Evolutionary conservation across 1,140 invertebrate species (phyloP).

Genomic region (Elymnias hypermnestra): DNA sequence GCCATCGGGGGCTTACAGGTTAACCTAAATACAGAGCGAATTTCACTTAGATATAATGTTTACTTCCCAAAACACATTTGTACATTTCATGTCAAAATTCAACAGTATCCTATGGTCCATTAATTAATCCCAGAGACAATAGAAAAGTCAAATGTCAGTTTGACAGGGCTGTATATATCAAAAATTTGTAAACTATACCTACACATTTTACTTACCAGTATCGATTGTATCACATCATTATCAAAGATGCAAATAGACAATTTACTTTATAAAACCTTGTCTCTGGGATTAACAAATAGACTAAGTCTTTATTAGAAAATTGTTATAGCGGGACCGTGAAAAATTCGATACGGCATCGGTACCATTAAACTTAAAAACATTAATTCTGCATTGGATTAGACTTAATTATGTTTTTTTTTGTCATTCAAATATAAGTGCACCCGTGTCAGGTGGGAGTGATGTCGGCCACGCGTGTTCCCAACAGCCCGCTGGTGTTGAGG

Average conservation of each 20-base stretch:
- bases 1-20: slow-evolving; percentile 63
- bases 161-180: too few species aligned
- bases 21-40: slow-evolving; percentile 68
- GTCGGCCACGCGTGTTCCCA: slow-evolving; percentile 67
- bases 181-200: too few species aligned
- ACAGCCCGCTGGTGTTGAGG: slow-evolving; percentile 59
- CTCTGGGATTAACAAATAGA: too few species aligned
- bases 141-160: too few species aligned
- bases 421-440: slow-evolving; percentile 72
- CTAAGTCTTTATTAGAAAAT: slow-evolving; percentile 64
- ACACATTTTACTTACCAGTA: too few species aligned
- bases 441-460: slow-evolving; percentile 68
- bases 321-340: slow-evolving; percentile 40
- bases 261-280: too few species aligned
- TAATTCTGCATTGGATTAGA: slow-evolving; percentile 66
- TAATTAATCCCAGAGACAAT: too few species aligned
- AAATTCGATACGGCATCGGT: slow-evolving; percentile 59
- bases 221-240: too few species aligned
- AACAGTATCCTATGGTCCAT: slow-evolving; percentile 74
- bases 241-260: too few species aligned
- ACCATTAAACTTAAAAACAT: slow-evolving; percentile 62
- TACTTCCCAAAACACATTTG: slow-evolving; percentile 73
- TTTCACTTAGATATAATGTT: slow-evolving; percentile 66
- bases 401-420: slow-evolving; percentile 72
- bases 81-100: slow-evolving; percentile 75